Conservation (phyloP, 2,797 vertebrate genomes). For the Sebastes variabilis region DNA sequence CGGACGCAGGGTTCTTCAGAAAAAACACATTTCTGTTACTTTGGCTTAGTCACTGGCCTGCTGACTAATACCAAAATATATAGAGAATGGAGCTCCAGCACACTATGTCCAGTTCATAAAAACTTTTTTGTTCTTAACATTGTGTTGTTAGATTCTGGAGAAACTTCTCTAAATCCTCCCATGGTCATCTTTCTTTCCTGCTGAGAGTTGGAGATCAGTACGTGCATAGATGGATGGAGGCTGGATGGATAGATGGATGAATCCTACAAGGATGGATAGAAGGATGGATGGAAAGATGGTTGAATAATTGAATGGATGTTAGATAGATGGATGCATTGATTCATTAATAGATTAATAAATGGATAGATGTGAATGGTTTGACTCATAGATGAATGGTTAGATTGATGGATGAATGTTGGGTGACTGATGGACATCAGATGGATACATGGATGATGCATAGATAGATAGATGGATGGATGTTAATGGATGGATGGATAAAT, state of each 20-base stretch:
- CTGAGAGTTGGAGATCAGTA: background rate
- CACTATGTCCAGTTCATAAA: background rate
- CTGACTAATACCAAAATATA: constrained; percentile 11
- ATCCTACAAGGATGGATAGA: background rate
- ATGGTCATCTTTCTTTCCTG: background rate
- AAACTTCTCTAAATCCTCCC: background rate
- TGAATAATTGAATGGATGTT: background rate
- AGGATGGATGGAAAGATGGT: too few species aligned
- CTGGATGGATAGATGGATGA: background rate
- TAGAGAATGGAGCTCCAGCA: background rate
- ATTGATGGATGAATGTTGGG: background rate
- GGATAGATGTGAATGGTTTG: too few species aligned
- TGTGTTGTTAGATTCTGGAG: background rate
- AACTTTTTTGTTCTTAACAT: background rate
- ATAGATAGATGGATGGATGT: too few species aligned
- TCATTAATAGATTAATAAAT: too few species aligned
- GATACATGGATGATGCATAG: too few species aligned
- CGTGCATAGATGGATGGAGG: background rate
- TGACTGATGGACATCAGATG: too few species aligned
- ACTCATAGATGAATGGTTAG: too few species aligned
- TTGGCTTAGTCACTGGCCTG: background rate
- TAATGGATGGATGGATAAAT: too few species aligned
- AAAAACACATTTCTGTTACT: constrained; percentile 11
- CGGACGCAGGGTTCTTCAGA: constrained; percentile 8
- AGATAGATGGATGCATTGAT: too few species aligned